Evolutionary conservation across 2,113 vertebrate genomes (phyloP).

Genomic region (Jacana jacana): DNA sequence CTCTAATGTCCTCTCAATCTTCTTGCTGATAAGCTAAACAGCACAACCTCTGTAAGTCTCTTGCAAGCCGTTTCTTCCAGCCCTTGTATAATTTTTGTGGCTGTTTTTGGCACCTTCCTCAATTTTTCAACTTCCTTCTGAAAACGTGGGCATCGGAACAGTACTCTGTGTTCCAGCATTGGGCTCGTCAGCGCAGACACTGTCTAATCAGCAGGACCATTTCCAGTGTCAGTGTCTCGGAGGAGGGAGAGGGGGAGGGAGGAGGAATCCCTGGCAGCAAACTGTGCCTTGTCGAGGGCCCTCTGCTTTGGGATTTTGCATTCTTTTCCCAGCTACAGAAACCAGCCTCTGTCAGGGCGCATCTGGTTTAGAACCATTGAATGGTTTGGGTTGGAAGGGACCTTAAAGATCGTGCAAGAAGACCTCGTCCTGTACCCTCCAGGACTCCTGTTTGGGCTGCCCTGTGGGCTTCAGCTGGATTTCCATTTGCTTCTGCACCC

Average conservation of each 20-base stretch:
- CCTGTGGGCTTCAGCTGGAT: not conserved
- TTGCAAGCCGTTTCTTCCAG: not conserved
- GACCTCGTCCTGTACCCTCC: not conserved
- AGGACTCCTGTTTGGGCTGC: not conserved
- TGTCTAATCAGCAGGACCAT: slow-evolving; percentile 49
- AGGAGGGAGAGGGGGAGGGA: slow-evolving; percentile 29
- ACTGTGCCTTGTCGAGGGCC: not conserved
- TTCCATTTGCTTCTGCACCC: not conserved
- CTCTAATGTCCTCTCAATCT: not conserved
- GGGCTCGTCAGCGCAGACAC: slow-evolving; percentile 14
- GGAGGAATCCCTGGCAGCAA: slow-evolving; percentile 39
- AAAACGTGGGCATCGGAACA: slow-evolving; percentile 59
- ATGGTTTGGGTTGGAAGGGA: not conserved
- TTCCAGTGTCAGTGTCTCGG: slow-evolving; percentile 24
- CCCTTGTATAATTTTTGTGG: slow-evolving; percentile 9
- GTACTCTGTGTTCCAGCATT: slow-evolving; percentile 10
- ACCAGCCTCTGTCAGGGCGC: not conserved
- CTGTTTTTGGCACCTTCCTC: slow-evolving; percentile 56
- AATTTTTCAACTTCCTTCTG: slow-evolving; percentile 63
- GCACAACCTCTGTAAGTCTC: not conserved
- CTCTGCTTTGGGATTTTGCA: not conserved
- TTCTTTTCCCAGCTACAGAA: not conserved
- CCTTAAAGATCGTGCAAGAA: not conserved
- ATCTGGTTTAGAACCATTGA: not conserved
- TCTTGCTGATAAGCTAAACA: not conserved